Evolutionary conservation across 2,888 invertebrate genomes (phyloP).

Genomic region (Cinara cedri): DNA sequence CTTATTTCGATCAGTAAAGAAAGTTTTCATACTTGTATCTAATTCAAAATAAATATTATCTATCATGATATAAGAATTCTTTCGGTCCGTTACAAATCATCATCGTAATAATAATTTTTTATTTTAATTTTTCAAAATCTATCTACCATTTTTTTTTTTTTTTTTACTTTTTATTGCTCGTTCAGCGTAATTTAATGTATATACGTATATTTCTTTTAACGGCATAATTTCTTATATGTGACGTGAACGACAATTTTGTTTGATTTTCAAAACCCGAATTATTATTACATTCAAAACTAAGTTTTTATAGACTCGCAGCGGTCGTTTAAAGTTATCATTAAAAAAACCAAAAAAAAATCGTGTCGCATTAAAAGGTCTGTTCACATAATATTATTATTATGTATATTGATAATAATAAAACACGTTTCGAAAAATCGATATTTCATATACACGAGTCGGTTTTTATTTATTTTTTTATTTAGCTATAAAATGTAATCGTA

Average conservation of each 20-base stretch:
- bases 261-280: conserved; percentile 43
- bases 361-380: conserved; percentile 25
- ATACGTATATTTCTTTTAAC: conserved; percentile 23
- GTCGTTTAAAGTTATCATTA: conserved; percentile 40
- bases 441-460: conserved; percentile 34
- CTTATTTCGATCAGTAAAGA: too few species aligned
- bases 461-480: conserved; percentile 41
- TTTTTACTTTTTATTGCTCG: too few species aligned
- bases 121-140: conserved; percentile 6
- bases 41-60: background rate
- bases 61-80: conserved; percentile 9
- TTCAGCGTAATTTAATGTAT: conserved; percentile 11
- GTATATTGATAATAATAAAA: conserved; percentile 38
- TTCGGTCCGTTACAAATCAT: background rate
- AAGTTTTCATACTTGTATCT: too few species aligned
- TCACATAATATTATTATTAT: background rate
- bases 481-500: conserved; percentile 41
- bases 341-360: conserved; percentile 18
- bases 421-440: conserved; percentile 50
- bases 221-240: conserved; percentile 37
- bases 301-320: conserved; percentile 41
- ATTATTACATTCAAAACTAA: conserved; percentile 20
- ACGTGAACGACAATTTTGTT: background rate
- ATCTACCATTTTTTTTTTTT: conserved; percentile 11
- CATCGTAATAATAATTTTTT: background rate